Conservation (phyloP, 2,797 vertebrate species). For the Periophthalmus magnuspinnatus region DNA sequence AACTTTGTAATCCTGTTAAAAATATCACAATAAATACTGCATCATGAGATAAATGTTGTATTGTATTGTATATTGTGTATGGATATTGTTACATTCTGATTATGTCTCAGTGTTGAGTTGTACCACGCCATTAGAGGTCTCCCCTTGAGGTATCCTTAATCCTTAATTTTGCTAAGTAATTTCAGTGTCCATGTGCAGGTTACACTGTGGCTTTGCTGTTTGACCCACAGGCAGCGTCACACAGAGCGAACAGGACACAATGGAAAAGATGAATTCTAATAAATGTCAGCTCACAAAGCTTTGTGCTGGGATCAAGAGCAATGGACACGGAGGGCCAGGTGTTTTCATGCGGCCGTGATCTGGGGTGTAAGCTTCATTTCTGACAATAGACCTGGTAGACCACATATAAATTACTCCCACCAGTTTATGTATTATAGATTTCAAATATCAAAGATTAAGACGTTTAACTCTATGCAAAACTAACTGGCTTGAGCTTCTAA, state of each 20-base stretch:
- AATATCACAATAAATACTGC: too few relatives aligned
- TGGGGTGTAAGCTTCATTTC: background rate
- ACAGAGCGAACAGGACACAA: background rate
- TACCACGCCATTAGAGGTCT: too few relatives aligned
- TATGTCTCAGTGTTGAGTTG: too few relatives aligned
- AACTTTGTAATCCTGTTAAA: too few relatives aligned
- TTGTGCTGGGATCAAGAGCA: background rate
- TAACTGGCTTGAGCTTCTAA: too few relatives aligned
- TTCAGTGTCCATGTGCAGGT: background rate
- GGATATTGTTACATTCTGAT: too few relatives aligned
- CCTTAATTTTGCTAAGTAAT: too few relatives aligned
- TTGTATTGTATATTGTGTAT: too few relatives aligned
- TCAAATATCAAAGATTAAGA: background rate
- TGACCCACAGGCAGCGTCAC: conserved; percentile 1
- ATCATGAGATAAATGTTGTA: too few relatives aligned
- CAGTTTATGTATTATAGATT: background rate
- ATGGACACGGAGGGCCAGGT: background rate
- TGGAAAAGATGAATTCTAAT: background rate
- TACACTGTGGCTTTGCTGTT: background rate
- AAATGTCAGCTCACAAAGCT: conserved; percentile 10
- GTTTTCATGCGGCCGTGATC: background rate
- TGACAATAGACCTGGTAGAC: background rate
- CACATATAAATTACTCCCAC: too few relatives aligned
- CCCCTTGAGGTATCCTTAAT: too few relatives aligned
- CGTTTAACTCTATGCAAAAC: background rate